Evolutionary conservation across 92 coral and sea anemone genomes (phyloP), one percentile per base, ranked within the genome.

Genomic region (Blastomussa wellsi): DNA sequence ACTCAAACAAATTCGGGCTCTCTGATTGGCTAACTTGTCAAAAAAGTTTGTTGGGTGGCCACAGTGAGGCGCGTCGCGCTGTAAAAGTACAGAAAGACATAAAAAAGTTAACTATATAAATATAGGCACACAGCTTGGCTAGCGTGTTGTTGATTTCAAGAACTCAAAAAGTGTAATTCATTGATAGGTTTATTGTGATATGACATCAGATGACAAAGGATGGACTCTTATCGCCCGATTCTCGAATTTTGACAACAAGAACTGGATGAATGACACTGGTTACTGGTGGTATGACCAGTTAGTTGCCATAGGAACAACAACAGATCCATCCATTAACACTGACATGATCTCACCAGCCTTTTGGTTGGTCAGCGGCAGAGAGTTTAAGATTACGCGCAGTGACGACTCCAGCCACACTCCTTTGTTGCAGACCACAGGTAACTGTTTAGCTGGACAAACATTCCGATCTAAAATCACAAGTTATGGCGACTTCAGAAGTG

Each of bases 321-420:
- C 26, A 0, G 1, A 20, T 55, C 64, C 64, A 20, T 55, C 28
- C 9, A 55, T 22, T 20, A 55, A 55, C 28, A 0, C 9, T 0
- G 64, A 55, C 64, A 55, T 55, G 64, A 55, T 55, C 10, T 55
- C 64, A 55, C 86, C 87, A n/a, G 91, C 78, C 20, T 87, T 90
- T 64, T 90, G 91, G 93, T 22, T 71, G 35, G 17, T 67, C 12
- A 42, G 42, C 28, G 93, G 81, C 24, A 49, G 78, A 7, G 92
- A 91, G 62, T 72, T 91, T 2, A 91, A 88, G 79, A 78, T 91
- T 37, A 80, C 90, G 47, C 91, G 90, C n/a, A 88, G 87, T 65
- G 91, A 91, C 19, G 92, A 88, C 71, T 38, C 42, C 31, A 60
- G 49, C 22, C 94, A 91, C 38, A 88, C 92, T 10, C 72, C 84